A percentile compares a stretch with the other conserved stretches of the same genome.
Evolutionary conservation across 2,113 vertebrate species (phyloP).

Genomic region (Onychostruthus taczanowskii): DNA sequence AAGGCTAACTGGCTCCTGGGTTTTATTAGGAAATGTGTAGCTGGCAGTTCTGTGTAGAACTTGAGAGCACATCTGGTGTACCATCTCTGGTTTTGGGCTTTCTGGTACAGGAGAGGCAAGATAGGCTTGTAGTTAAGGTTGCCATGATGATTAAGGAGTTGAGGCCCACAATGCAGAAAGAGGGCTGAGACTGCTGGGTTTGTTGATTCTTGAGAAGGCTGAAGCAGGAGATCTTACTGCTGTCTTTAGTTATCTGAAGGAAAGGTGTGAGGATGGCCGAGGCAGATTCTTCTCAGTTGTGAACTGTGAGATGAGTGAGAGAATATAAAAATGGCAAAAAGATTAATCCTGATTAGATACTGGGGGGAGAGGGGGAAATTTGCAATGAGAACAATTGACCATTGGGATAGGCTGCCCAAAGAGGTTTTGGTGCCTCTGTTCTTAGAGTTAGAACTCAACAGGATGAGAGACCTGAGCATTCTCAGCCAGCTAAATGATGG

Average conservation of each 20-base stretch:
- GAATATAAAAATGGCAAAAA: background rate
- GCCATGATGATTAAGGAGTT: background rate
- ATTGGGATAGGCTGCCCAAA: background rate
- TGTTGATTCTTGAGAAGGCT: background rate
- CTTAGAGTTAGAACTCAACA: background rate
- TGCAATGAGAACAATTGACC: fast-evolving
- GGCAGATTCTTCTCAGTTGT: background rate
- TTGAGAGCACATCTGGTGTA: background rate
- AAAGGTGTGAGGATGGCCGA: background rate
- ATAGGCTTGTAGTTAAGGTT: background rate
- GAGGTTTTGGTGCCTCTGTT: background rate
- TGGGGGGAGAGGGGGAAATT: fast-evolving
- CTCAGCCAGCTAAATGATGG: background rate
- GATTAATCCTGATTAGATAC: background rate
- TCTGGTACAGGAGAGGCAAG: background rate
- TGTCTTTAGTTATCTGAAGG: background rate
- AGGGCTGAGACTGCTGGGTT: background rate
- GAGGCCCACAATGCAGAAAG: background rate
- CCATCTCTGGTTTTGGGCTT: background rate
- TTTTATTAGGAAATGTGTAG: background rate
- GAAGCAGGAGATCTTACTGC: background rate
- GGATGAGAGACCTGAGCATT: background rate
- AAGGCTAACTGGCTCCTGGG: background rate
- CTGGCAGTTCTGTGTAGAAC: background rate
- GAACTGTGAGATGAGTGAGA: background rate